These are phyloP conservation scores for Amphipyra tragopoginis DNA, from an alignment of 2,888 invertebrate genomes.

Conservation along the genomic window DNA sequence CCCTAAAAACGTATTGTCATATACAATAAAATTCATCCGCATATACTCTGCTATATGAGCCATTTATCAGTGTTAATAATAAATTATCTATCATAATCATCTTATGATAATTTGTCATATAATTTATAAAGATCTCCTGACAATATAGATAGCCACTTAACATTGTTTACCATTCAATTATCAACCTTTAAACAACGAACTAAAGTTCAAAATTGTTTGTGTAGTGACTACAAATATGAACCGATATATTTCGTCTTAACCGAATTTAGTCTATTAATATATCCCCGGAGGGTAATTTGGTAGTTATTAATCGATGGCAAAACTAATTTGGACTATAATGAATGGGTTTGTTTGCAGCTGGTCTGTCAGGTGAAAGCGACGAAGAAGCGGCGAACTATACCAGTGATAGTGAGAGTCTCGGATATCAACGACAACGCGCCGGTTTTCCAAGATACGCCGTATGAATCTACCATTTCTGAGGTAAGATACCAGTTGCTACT, in stretches of 20 bases:
- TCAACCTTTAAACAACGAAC: neutral
- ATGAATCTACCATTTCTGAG: constrained; percentile 96
- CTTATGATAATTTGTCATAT: constrained; percentile 56
- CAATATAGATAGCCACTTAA: constrained; percentile 22
- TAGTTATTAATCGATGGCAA: constrained; percentile 58
- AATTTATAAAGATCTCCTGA: constrained; percentile 49
- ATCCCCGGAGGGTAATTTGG: constrained; percentile 49
- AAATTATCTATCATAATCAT: constrained; percentile 47
- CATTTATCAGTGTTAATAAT: constrained; percentile 51
- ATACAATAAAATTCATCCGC: constrained; percentile 18
- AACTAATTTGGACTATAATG: constrained; percentile 57
- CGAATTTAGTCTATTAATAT: constrained; percentile 45
- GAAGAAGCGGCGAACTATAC: constrained; percentile 95
- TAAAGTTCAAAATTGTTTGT: constrained; percentile 15
- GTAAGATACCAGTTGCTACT: constrained; percentile 84
- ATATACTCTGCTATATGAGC: constrained; percentile 18
- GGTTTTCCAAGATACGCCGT: constrained; percentile 95
- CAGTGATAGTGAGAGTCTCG: constrained; percentile 96
- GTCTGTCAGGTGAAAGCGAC: constrained; percentile 95
- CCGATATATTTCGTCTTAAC: constrained; percentile 22
- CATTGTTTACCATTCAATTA: constrained; percentile 8
- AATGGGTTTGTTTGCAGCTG: constrained; percentile 90
- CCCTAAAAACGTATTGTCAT: constrained; percentile 38
- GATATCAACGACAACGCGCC: constrained; percentile 98
- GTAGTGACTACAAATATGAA: neutral